Conservation (phyloP, 2,888 invertebrate species). For the Cheiracanthium punctorium region DNA sequence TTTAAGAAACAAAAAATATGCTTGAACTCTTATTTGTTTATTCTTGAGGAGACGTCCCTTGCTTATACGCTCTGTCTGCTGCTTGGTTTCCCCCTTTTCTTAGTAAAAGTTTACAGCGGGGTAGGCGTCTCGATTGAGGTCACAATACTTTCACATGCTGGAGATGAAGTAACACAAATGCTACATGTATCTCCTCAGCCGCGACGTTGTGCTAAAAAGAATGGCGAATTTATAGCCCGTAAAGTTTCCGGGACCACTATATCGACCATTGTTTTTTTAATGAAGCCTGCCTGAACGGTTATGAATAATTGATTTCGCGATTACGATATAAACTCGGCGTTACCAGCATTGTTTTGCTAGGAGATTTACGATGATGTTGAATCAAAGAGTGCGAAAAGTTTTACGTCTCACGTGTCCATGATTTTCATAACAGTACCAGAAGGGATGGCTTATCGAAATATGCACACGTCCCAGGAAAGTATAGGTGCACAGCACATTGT, state of each 20-base stretch:
- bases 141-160: background rate
- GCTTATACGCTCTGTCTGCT: background rate
- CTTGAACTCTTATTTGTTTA: too few species aligned
- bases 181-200: background rate
- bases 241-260: background rate
- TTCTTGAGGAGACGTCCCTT: too few species aligned
- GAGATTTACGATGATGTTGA: background rate
- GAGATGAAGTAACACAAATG: background rate
- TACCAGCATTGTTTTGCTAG: background rate
- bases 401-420: background rate
- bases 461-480: too few species aligned
- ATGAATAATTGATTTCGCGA: background rate
- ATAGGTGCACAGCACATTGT: too few species aligned
- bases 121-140: background rate
- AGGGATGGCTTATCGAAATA: too few species aligned
- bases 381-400: background rate
- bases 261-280: background rate
- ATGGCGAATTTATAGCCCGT: conserved; percentile 3
- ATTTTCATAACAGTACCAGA: background rate
- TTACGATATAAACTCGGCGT: background rate
- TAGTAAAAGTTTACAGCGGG: background rate
- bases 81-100: background rate
- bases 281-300: background rate
- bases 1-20: too few species aligned
- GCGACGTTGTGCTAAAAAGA: background rate